These are phyloP conservation scores for Mesocentrotus franciscanus DNA, from an alignment of 53 echinoderm and acorn worm species.

Conservation along the genomic window DNA sequence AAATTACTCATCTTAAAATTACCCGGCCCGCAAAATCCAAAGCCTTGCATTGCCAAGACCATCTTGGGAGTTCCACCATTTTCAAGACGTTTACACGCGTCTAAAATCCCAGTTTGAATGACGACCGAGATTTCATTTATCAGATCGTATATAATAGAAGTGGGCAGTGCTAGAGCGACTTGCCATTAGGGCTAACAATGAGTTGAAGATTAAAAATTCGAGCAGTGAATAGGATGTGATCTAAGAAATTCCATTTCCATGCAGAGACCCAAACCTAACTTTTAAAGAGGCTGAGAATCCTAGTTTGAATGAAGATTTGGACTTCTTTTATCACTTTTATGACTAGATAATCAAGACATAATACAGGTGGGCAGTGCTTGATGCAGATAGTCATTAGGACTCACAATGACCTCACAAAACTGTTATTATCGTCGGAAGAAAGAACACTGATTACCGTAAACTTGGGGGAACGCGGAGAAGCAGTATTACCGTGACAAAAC, in stretches of 20 bases:
- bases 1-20: neutral
- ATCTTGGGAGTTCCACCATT: neutral
- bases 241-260: no score
- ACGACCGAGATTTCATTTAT: neutral
- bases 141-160: neutral
- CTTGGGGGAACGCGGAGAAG: conserved; percentile 5
- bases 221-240: neutral
- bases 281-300: neutral
- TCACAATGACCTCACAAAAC: neutral
- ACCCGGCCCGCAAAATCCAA: no score
- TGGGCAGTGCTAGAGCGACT: neutral
- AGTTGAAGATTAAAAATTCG: neutral
- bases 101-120: neutral
- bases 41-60: no score
- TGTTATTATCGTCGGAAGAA: neutral
- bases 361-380: neutral
- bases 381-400: neutral
- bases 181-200: neutral
- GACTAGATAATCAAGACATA: neutral
- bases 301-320: neutral
- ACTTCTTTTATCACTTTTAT: neutral
- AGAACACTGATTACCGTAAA: conserved; percentile 1
- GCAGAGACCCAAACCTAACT: neutral
- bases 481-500: neutral
- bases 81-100: neutral